Evolutionary conservation across 2,888 invertebrate genomes (phyloP).

Genomic region (Ichneumoninae sp.): DNA sequence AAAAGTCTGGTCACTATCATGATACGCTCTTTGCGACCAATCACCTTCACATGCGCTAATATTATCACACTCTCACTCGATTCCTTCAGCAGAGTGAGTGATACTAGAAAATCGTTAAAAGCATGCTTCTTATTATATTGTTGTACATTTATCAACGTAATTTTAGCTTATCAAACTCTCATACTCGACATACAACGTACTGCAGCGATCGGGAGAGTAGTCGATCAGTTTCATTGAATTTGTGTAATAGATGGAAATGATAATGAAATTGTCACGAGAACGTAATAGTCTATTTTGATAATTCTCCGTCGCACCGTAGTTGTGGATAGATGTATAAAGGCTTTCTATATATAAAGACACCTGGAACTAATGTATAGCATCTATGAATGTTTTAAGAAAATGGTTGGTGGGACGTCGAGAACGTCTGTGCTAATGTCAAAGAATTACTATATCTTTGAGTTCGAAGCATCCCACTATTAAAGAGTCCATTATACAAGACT

Average conservation of each 20-base stretch:
- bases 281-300: background rate
- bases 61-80: conserved; percentile 69
- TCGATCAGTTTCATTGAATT: background rate
- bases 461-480: background rate
- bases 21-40: conserved; percentile 63
- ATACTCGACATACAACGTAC: conserved; percentile 69
- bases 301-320: background rate
- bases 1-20: conserved; percentile 71
- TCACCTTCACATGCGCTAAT: conserved; percentile 67
- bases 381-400: background rate
- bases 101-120: background rate
- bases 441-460: background rate
- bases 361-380: background rate
- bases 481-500: background rate
- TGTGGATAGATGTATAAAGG: background rate
- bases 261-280: background rate
- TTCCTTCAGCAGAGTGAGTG: conserved; percentile 69
- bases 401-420: background rate
- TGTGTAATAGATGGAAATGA: background rate
- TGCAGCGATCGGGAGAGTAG: conserved; percentile 55
- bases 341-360: background rate
- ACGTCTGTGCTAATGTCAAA: background rate
- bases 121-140: background rate
- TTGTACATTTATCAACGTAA: background rate
- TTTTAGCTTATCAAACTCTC: conserved; percentile 68